Conservation (phyloP, 2,797 vertebrate genomes). For the Takifugu ocellatus region DNA sequence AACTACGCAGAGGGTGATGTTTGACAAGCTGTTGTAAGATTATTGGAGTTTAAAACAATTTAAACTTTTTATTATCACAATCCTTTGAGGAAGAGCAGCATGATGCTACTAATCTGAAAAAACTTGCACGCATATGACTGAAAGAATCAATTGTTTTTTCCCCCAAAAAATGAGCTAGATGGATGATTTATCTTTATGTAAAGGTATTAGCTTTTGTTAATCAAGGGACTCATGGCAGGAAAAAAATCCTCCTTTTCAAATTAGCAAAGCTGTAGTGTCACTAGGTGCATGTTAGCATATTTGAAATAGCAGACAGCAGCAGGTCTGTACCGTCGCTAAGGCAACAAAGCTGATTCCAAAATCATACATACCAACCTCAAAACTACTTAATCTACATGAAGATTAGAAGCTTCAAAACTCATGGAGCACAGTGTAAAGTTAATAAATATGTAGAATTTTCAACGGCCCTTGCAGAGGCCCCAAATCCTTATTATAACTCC, state of each 20-base stretch:
- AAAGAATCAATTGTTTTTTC: background rate
- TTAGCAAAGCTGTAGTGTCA: background rate
- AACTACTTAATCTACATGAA: background rate
- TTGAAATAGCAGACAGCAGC: background rate
- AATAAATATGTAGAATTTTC: conserved; percentile 3
- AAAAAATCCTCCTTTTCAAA: background rate
- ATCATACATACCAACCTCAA: background rate
- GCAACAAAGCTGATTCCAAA: background rate
- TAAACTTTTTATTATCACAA: no score
- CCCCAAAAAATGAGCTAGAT: background rate
- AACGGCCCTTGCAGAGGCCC: conserved; percentile 12
- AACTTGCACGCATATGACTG: background rate
- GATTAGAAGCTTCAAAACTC: conserved; percentile 11
- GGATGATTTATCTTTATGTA: background rate
- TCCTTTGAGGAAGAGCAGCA: background rate
- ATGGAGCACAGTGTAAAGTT: conserved; percentile 15
- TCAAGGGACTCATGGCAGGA: background rate
- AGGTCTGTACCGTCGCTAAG: background rate
- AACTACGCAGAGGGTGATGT: no score
- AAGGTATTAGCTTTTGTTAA: background rate
- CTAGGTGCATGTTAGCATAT: background rate
- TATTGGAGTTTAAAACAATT: no score
- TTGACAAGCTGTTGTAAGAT: no score
- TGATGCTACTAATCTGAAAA: background rate
- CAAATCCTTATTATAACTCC: conserved; percentile 31